These are phyloP conservation scores for Delphinus delphis DNA, from an alignment of 2,113 vertebrate genomes.

Conservation along the genomic window DNA sequence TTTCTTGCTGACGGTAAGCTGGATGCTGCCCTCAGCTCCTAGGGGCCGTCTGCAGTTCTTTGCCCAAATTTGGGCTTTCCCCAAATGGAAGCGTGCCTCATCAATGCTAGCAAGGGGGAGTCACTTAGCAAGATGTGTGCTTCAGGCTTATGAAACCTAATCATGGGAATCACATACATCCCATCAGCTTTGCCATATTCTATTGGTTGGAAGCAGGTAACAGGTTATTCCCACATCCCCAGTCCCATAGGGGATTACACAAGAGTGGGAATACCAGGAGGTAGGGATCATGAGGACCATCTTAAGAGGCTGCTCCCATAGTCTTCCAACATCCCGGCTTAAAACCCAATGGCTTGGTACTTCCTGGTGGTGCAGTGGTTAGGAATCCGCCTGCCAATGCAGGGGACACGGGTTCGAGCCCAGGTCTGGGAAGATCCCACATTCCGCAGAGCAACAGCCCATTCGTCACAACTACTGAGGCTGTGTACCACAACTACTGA, in stretches of 20 bases:
- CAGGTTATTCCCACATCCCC: no score
- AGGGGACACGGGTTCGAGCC: no score
- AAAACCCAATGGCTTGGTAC: neutral
- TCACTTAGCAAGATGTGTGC: neutral
- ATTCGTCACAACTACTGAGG: no score
- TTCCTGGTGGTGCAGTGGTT: no score
- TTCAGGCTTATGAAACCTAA: neutral
- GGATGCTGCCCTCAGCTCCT: neutral
- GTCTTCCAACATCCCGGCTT: neutral
- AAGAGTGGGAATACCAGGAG: neutral
- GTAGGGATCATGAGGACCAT: neutral
- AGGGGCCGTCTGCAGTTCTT: no score
- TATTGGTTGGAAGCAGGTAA: neutral
- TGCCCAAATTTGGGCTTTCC: neutral
- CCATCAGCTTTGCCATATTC: neutral
- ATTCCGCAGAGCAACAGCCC: no score
- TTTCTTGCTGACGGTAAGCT: neutral
- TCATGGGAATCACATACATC: fast-evolving
- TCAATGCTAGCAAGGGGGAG: neutral
- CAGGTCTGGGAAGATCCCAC: no score
- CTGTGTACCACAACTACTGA: no score
- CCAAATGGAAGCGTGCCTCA: neutral
- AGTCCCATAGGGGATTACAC: neutral
- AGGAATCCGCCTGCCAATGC: no score
- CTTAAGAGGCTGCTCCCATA: neutral